phyloP scores from a whole-genome alignment of 2,888 invertebrate species.

The Osmoderma eremita region DNA sequence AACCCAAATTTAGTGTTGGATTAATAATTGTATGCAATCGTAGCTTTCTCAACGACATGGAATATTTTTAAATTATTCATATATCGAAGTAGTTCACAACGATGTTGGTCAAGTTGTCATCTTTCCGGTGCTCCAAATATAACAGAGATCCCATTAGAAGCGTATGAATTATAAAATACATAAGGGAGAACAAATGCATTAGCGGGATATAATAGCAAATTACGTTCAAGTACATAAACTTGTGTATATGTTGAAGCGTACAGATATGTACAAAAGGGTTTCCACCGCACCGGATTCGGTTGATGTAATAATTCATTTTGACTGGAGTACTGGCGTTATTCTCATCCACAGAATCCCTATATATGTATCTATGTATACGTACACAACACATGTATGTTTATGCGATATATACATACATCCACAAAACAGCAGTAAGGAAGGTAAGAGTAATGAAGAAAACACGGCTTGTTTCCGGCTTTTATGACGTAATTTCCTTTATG shows the following conservation, averaged over 20 bases:
- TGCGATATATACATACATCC: constrained; percentile 34
- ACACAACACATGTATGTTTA: constrained; percentile 5
- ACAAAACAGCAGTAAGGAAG: constrained; percentile 46
- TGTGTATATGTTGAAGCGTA: constrained; percentile 8
- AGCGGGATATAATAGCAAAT: constrained; percentile 32
- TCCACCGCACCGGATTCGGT: constrained; percentile 36
- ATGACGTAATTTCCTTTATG: constrained; percentile 57
- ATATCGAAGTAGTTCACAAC: too few species aligned
- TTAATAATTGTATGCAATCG: too few species aligned
- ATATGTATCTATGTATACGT: neutral
- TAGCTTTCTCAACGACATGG: too few species aligned
- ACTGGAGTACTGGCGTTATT: constrained; percentile 41
- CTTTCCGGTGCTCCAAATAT: too few species aligned
- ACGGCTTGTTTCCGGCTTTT: constrained; percentile 56
- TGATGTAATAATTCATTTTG: constrained; percentile 41
- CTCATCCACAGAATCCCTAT: constrained; percentile 8
- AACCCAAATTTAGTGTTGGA: too few species aligned
- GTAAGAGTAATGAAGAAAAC: constrained; percentile 55
- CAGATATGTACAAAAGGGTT: constrained; percentile 16
- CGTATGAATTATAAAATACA: neutral
- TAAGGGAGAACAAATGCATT: constrained; percentile 19
- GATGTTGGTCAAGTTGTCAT: too few species aligned
- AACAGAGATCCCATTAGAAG: too few species aligned
- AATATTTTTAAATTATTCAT: too few species aligned
- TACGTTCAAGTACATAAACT: constrained; percentile 17